phyloP scores from a whole-genome alignment of 2,113 vertebrate genomes.

The Takifugu flavidus region DNA sequence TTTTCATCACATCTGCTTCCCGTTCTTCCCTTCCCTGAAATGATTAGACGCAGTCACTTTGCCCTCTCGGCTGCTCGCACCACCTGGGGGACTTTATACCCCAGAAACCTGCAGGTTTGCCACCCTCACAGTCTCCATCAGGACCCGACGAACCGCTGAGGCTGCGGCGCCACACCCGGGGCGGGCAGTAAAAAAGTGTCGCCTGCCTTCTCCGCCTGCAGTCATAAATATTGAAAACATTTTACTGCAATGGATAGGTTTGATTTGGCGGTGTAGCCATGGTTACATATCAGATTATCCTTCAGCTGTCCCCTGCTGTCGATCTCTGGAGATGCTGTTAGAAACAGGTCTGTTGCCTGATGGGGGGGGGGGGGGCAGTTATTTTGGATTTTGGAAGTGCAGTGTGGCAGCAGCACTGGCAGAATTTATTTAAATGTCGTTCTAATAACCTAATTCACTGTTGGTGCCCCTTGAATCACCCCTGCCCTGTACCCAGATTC shows the following conservation, averaged over 20 bases:
- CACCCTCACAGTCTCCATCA: neutral
- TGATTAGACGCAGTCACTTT: conserved; percentile 16
- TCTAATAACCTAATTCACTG: too few species aligned
- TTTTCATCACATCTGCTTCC: neutral
- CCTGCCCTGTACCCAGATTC: too few species aligned
- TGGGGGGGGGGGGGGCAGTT: too few species aligned
- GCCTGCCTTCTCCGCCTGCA: neutral
- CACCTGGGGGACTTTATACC: neutral
- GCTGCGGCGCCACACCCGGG: conserved; percentile 1
- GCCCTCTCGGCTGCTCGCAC: conserved; percentile 17
- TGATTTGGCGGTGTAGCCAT: neutral
- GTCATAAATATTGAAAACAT: neutral
- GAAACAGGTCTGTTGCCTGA: too few species aligned
- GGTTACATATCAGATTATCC: too few species aligned
- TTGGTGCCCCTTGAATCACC: too few species aligned
- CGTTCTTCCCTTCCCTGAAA: conserved; percentile 8
- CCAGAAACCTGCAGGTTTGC: conserved; percentile 15
- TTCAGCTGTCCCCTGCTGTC: too few species aligned
- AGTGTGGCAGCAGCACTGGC: too few species aligned
- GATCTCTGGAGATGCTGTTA: too few species aligned
- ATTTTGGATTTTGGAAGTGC: too few species aligned
- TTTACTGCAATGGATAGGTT: neutral
- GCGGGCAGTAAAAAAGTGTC: conserved; percentile 5
- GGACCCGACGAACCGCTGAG: conserved; percentile 14
- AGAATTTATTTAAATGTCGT: too few species aligned